Evolutionary conservation across 2,113 vertebrate species (phyloP), one percentile per base, ranked within the genome.

Genomic region (Paedocypris sp.): DNA sequence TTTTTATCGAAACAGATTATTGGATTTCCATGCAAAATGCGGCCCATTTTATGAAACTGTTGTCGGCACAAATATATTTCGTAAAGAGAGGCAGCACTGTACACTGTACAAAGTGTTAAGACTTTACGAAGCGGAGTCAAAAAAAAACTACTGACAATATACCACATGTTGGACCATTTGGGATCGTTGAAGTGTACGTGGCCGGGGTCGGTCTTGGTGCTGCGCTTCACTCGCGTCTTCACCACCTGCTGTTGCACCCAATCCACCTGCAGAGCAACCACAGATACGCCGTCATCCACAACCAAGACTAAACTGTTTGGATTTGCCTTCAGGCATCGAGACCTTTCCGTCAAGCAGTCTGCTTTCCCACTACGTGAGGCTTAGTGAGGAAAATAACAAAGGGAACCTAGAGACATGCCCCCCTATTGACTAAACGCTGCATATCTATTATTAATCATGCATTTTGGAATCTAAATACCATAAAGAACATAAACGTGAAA

Each of bases 131-230:
- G n/a, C 19, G 20, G 4, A 11, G 5, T 51, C 16, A 51, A 19
- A 39, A 42, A 13, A 25, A 35, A 63, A 28, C 12, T 59, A 89
- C 90, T 85, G 73, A 96, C 93, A 81, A 94, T 84, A 74, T 94
- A 96, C 93, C 93, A 96, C 93, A 94, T 94, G 83, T 86, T 90
- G 51, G 91, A 87, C 93, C 92, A 96, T 66, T 91, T 89, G 0
- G 91, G 89, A 74, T 96, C 93, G 0, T 90, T 92, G 81, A 96
- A 93, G 50, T 88, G 73, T 60, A 86, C 36, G 6, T 79, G 48
- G 0, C 77, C 79, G 0, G 72, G 73, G 57, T 93, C 85, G 0
- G 57, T 73, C 5, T 73, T 76, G 35, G 25, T 62, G 6, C 79
- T 77, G 16, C 93, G 86, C 78, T 96, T 94, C 57, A 90, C 88